Base-by-base conservation (phyloP, 2,888 invertebrate genomes). In the Acholoe squamosa region DNA sequence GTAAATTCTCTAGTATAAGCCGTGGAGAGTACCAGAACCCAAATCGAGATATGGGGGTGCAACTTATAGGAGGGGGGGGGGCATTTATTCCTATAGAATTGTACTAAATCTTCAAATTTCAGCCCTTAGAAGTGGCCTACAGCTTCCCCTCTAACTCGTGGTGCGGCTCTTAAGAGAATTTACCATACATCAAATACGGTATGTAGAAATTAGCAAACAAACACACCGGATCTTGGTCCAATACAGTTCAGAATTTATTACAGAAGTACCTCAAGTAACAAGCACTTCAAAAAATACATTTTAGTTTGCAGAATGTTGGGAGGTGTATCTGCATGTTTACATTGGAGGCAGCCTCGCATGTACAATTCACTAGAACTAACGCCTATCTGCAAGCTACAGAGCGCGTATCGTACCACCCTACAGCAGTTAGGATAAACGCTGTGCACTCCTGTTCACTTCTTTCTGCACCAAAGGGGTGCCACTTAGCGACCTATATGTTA, bases 211-310 rank as follows among this genome's bases (percentile, higher is more conserved):
- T n/a, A 43, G 10, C 43, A 43, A 43, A 43, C 5, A 61, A 61
- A n/a, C 12, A 76, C 80, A 22, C 33, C 19, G 34, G 34, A 43
- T 7, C 7, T 80, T 43, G 80, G 43, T 80, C 80, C 80, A 80
- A 80, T 80, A 80, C 80, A 80, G 43, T 80, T 80, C 80, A 80
- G 80, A 80, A 86, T 86, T 86, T 86, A 86, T 86, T 86, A 86
- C 56, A 54, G 33, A 51, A 54, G 86, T 86, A 86, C 86, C 86
- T 86, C 3, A 22, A 54, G 56, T 86, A 80, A 54, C 25, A 84
- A 84, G 84, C 84, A 84, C 54, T 86, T 86, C 54, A 86, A 84
- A 56, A 86, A 86, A 54, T 54, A 86, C 86, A 86, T 86, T 86
- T 54, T 19, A 28, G 56, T 86, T 86, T 52, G 86, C 54, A 52